Base-by-base conservation (phyloP, 2,888 invertebrate species). In the Steinernema hermaphroditum region DNA sequence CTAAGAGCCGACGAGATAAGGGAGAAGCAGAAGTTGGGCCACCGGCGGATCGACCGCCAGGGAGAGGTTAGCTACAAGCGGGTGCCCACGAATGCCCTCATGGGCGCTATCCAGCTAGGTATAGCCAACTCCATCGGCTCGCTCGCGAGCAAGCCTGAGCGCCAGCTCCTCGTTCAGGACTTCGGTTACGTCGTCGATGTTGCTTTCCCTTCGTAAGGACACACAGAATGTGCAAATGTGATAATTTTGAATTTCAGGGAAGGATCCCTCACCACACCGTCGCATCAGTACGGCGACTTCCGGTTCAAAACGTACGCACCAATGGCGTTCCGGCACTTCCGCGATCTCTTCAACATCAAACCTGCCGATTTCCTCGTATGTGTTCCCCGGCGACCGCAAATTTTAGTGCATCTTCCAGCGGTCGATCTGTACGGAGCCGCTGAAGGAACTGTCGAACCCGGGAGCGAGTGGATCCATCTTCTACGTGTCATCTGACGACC, bases 391-490 rank as follows among this genome's bases (percentile, higher is more conserved):
- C 89, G 96, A 96, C 91, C 92, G 98, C 86, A 97, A 97, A 89
- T 99, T 99, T 90, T 91, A 19, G 4, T 69, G 19, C 41, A 2
- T 46, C 62, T 89, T 89, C 14, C 89, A 96, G 96, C 92, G 96
- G 91, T 98, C 97, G 75, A 92, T 99, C 91, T 97, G 97, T 90
- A 94, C 94, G 88, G 92, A 94, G 69, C 93, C 96, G 0, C 89
- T 99, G 82, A 90, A 93, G 84, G 98, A 98, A 89, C 89, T 99
- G 83, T 94, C 95, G 82, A 99, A 98, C 90, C 97, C 98, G 43
- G 98, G 98, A 81, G 98, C 98, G 72, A 96, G 96, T 87, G 98
- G 98, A 75, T 96, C 96, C 87, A 96, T 99, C 88, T 99, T 99
- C 91, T 99, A 98, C 90, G 84, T 86, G 43, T 85, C 85, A 29